Evolutionary conservation across 2,797 vertebrate species (phyloP).

Genomic region (Poecilia gillii): DNA sequence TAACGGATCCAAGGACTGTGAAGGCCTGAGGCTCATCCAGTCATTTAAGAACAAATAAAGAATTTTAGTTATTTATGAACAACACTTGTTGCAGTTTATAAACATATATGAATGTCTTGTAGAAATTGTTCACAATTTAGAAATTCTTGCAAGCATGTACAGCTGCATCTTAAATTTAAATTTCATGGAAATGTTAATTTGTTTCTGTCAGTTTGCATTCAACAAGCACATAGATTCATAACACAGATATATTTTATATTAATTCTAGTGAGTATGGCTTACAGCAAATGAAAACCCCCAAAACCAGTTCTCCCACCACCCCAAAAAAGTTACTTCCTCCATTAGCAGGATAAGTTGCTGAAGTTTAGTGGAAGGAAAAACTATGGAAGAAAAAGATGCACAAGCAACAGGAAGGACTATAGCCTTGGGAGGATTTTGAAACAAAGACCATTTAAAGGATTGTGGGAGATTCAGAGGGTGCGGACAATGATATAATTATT

Average conservation of each 20-base stretch:
- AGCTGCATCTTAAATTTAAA: background rate
- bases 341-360: background rate
- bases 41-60: background rate
- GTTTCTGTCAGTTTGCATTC: background rate
- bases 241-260: background rate
- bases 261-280: background rate
- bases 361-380: background rate
- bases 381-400: background rate
- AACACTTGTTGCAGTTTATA: background rate
- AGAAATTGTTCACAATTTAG: background rate
- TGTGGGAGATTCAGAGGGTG: background rate
- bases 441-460: background rate
- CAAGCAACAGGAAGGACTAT: background rate
- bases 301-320: background rate
- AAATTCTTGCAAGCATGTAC: background rate
- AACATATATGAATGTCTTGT: background rate
- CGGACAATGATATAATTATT: background rate
- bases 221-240: background rate
- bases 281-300: background rate
- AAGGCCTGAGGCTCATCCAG: constrained; percentile 2
- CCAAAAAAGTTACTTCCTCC: background rate
- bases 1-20: background rate
- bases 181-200: background rate
- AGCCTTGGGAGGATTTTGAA: background rate
- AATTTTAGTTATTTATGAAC: constrained; percentile 10